Percentiles rank a stretch among this genome's conserved stretches.
Evolutionary conservation across 2,888 invertebrate genomes (phyloP).

Genomic region (Rhagonycha fulva): DNA sequence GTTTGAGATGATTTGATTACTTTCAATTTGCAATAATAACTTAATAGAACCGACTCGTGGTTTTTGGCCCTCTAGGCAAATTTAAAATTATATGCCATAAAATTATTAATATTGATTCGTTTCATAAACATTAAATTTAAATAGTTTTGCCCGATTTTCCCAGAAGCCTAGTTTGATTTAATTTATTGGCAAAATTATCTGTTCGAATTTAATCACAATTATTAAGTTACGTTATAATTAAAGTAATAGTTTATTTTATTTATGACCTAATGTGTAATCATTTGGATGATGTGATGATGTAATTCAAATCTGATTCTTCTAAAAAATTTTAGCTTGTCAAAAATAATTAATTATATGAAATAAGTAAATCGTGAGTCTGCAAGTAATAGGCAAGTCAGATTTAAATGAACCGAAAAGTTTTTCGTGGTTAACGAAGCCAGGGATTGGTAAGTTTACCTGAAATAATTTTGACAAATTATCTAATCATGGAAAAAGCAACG

Average conservation of each 20-base stretch:
- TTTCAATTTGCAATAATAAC: not conserved
- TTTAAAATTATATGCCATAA: not conserved
- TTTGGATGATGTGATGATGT: not conserved
- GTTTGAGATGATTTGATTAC: not conserved
- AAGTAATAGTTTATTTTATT: not conserved
- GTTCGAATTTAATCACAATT: not conserved
- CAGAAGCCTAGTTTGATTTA: not conserved
- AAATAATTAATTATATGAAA: no score
- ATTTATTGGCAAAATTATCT: not conserved
- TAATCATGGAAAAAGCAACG: conserved; percentile 10
- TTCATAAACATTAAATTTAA: not conserved
- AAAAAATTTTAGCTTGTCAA: not conserved
- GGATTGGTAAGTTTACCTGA: conserved; percentile 5
- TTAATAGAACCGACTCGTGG: not conserved
- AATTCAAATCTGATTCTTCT: not conserved
- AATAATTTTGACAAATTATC: conserved; percentile 18
- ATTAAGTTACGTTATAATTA: no score
- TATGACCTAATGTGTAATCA: not conserved
- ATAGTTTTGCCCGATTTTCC: not conserved
- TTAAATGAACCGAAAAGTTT: not conserved
- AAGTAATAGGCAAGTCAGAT: not conserved
- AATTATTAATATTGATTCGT: not conserved
- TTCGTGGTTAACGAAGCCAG: conserved; percentile 15
- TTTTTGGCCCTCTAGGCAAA: not conserved
- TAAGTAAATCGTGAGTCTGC: not conserved